A percentile compares a stretch with the other conserved stretches of the same genome.
These are phyloP conservation scores for Entosphenus tridentatus DNA, from an alignment of 2,113 vertebrate species.

Conservation along the genomic window DNA sequence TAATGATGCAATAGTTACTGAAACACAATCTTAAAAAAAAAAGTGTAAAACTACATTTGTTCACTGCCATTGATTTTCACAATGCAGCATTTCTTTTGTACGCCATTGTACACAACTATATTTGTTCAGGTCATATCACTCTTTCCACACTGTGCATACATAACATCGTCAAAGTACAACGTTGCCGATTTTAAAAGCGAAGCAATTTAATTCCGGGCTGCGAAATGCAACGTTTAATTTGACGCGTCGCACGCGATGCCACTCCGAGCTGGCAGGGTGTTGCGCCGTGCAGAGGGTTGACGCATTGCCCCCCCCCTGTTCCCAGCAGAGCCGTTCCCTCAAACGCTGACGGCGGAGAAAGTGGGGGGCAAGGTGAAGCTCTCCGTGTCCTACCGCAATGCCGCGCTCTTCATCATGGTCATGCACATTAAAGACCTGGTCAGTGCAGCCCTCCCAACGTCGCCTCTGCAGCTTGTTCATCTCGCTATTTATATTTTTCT, in stretches of 20 bases:
- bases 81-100: conserved; percentile 8
- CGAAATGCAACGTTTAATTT: too few relatives aligned
- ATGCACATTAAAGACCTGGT: conserved; percentile 96
- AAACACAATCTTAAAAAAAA: not conserved
- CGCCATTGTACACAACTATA: too few relatives aligned
- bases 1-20: not conserved
- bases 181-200: too few relatives aligned
- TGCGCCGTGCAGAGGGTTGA: too few relatives aligned
- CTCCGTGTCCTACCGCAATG: conserved; percentile 79
- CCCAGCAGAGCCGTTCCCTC: conserved; percentile 31
- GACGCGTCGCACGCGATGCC: too few relatives aligned
- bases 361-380: conserved; percentile 87
- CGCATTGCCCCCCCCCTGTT: not conserved
- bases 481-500: too few relatives aligned
- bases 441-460: conserved; percentile 14
- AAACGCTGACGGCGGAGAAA: conserved; percentile 50
- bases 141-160: too few relatives aligned
- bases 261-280: too few relatives aligned
- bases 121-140: too few relatives aligned
- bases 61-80: not conserved
- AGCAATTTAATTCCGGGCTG: too few relatives aligned
- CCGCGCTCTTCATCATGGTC: conserved; percentile 92
- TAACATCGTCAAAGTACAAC: too few relatives aligned
- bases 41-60: not conserved
- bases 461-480: too few relatives aligned